Evolutionary conservation across 2,797 vertebrate genomes (phyloP).

Genomic region (Micropoecilia bifurca): DNA sequence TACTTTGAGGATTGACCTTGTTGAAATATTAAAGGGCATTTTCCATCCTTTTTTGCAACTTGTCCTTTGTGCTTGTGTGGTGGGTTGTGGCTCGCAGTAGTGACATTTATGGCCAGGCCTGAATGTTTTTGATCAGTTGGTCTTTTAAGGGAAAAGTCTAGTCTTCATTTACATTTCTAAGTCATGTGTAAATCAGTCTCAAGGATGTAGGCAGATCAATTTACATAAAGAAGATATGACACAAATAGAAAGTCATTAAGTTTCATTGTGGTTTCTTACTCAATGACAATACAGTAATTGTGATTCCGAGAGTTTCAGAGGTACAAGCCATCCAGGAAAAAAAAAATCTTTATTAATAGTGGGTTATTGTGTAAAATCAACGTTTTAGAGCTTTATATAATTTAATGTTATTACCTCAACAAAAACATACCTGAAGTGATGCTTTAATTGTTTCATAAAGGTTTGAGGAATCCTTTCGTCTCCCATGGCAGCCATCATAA

Average conservation of each 20-base stretch:
- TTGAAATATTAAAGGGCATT: neutral
- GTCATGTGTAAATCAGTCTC: neutral
- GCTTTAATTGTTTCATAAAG: no score
- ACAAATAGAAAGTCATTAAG: neutral
- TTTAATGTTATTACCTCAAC: no score
- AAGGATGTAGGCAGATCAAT: neutral
- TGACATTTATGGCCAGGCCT: neutral
- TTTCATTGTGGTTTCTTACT: no score
- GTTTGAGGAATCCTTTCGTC: no score
- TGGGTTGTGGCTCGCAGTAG: neutral
- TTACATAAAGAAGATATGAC: neutral
- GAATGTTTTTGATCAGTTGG: neutral
- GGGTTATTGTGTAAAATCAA: no score
- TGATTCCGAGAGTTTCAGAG: neutral
- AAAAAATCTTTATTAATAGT: neutral
- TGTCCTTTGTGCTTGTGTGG: neutral
- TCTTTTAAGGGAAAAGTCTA: neutral
- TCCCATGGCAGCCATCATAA: no score
- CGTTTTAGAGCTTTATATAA: no score
- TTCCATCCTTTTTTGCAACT: neutral
- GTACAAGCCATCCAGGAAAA: neutral
- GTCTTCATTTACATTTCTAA: conserved; percentile 2
- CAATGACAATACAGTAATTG: no score
- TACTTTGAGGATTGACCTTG: conserved; percentile 1
- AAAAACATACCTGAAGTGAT: no score